phyloP scores from a whole-genome alignment of 2,888 invertebrate species.

The Caenorhabditis doughertyi region DNA sequence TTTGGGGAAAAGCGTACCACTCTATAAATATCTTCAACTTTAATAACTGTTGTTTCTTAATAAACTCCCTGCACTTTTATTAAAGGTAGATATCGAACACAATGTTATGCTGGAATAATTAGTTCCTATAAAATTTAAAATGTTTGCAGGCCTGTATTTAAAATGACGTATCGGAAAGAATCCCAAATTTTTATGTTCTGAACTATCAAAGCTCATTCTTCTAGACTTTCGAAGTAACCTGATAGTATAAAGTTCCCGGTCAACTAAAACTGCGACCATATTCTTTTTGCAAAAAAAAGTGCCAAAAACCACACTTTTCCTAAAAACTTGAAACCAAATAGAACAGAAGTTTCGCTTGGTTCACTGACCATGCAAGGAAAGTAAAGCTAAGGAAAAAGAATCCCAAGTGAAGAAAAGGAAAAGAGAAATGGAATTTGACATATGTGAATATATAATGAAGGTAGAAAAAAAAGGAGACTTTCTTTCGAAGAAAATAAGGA shows the following conservation, averaged over 20 bases:
- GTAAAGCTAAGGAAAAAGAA: background rate
- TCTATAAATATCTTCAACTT: too few species aligned
- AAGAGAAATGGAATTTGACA: slow-evolving; percentile 39
- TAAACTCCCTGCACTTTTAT: background rate
- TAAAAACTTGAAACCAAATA: background rate
- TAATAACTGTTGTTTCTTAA: background rate
- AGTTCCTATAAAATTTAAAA: too few species aligned
- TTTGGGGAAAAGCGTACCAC: too few species aligned
- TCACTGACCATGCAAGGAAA: slow-evolving; percentile 21
- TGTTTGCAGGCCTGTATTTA: too few species aligned
- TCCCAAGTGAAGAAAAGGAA: background rate
- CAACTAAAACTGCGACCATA: background rate
- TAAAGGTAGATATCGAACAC: too few species aligned
- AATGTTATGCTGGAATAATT: too few species aligned
- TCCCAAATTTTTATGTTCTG: slow-evolving; percentile 5
- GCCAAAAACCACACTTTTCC: background rate
- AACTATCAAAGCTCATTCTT: background rate
- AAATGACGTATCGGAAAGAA: too few species aligned
- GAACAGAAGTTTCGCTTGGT: slow-evolving; percentile 7
- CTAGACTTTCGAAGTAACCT: background rate
- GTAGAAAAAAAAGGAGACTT: slow-evolving; percentile 3
- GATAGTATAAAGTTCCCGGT: background rate
- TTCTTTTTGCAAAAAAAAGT: slow-evolving; percentile 4
- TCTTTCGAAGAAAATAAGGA: background rate
- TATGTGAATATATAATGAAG: slow-evolving; percentile 44